Base-by-base conservation (phyloP, 2,113 vertebrate genomes). In the Benitochromis conjunctus region DNA sequence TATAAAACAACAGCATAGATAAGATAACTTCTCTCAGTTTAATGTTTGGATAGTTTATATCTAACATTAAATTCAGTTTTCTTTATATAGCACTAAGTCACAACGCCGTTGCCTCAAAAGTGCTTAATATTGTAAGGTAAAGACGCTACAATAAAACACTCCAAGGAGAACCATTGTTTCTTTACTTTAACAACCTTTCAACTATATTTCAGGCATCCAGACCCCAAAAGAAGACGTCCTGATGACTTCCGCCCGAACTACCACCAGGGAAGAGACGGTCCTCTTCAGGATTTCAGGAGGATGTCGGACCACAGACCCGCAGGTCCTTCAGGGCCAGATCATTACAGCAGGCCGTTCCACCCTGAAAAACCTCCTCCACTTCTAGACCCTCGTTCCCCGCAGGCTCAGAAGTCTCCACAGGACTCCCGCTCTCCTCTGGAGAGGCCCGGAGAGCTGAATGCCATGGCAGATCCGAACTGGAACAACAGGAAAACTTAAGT, bases 201-300 rank as follows among this genome's bases (percentile, higher is more conserved):
- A 57, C 80, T 4, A 8, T 46, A 16, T 88, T 88, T 79, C 93
- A 99, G 99, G 91, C 97, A 99, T 91, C 96, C 97, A 34, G 99
- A 99, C 80, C 95, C 97, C 60, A 99, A 99, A 90, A 96, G 99
- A 10, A 96, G 98, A 60, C 96, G 99, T 12, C 95, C 97, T 0
- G 98, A 99, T 18, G 99, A 99, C 3, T 99, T 99, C 90, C 94
- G 97, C 88, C 95, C 97, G 56, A 97, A 96, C 92, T 98, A 99
- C 95, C 95, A 97, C 92, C 95, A 95, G 85, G 94, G 94, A 54
- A 88, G 94, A 53, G 93, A 95, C 4, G 92, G 94, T 19, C 97
- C 98, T 82, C 95, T 96, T 84, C 98, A 98, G 96, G 98, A 99
- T 95, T 99, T 98, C 95, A 95, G 98, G 60, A 93, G 98, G 85